Percentiles rank a stretch among this genome's conserved stretches.
Conservation (phyloP, 2,888 invertebrate genomes). For the Brachypterus glaber region DNA sequence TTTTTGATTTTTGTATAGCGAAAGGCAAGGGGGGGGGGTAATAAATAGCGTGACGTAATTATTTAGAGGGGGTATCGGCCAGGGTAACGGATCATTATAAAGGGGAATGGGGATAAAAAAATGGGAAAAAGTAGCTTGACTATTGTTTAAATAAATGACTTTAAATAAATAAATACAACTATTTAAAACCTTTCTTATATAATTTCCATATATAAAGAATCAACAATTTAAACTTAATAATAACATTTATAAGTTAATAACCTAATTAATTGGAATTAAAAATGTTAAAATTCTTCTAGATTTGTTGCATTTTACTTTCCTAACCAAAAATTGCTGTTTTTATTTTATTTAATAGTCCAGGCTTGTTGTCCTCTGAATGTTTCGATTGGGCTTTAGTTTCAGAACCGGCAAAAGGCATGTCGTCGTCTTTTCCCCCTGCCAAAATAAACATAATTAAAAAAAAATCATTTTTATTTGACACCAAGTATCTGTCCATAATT, state of each 20-base stretch:
- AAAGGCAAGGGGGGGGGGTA: too few relatives aligned
- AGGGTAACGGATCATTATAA: too few relatives aligned
- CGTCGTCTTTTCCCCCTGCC: conserved; percentile 37
- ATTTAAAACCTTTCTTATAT: conserved; percentile 3
- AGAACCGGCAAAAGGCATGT: conserved; percentile 42
- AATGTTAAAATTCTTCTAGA: conserved; percentile 6
- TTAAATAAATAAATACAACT: too few relatives aligned
- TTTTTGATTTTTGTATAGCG: too few relatives aligned
- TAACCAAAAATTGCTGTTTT: conserved; percentile 54
- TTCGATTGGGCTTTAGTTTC: conserved; percentile 44
- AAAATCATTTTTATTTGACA: too few relatives aligned
- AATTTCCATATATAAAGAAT: conserved; percentile 3
- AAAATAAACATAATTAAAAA: conserved; percentile 31
- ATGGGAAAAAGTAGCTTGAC: too few relatives aligned
- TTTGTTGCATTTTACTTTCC: conserved; percentile 16
- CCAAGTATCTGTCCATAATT: too few relatives aligned
- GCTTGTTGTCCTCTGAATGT: conserved; percentile 38
- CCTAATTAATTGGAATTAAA: too few relatives aligned
- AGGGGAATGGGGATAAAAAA: too few relatives aligned
- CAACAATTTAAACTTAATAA: conserved; percentile 2
- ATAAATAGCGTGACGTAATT: too few relatives aligned
- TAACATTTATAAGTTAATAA: not conserved
- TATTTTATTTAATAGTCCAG: conserved; percentile 49
- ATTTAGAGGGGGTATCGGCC: too few relatives aligned
- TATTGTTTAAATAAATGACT: too few relatives aligned